Conservation (phyloP, 2,888 invertebrate genomes). For the Sminthurides aquaticus region DNA sequence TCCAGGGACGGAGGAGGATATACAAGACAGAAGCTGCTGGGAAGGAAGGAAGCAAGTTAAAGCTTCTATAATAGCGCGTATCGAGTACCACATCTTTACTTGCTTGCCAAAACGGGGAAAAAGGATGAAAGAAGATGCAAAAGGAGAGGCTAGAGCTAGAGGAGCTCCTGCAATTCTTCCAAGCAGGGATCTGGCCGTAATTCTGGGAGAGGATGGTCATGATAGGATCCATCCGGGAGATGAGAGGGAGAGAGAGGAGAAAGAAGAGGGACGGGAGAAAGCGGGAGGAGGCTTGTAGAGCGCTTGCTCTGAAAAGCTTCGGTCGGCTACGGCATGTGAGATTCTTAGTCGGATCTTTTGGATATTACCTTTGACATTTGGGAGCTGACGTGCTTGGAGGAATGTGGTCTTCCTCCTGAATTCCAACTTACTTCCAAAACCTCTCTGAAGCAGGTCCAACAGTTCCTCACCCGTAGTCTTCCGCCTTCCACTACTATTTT, state of each 20-base stretch:
- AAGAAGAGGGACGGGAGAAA: not conserved
- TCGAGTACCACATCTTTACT: no score
- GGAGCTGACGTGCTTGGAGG: not conserved
- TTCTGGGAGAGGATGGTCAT: not conserved
- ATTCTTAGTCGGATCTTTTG: not conserved
- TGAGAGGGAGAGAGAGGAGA: not conserved
- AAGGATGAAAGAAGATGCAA: no score
- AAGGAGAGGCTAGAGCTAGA: no score
- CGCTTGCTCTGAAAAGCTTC: not conserved
- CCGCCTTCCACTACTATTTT: no score
- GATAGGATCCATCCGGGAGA: not conserved
- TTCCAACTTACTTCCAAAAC: no score
- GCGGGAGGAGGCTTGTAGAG: not conserved
- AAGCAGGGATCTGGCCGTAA: not conserved
- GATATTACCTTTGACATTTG: not conserved
- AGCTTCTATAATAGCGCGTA: no score
- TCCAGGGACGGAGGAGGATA: not conserved
- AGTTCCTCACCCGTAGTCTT: no score
- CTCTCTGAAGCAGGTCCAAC: no score
- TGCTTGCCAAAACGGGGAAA: no score
- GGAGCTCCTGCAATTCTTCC: no score
- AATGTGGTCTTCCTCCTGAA: not conserved
- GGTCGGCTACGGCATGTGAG: not conserved
- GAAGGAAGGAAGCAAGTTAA: no score
- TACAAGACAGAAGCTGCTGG: not conserved